phyloP scores from a whole-genome alignment of 2,888 invertebrate species.

The Ormyrus pomaceus region DNA sequence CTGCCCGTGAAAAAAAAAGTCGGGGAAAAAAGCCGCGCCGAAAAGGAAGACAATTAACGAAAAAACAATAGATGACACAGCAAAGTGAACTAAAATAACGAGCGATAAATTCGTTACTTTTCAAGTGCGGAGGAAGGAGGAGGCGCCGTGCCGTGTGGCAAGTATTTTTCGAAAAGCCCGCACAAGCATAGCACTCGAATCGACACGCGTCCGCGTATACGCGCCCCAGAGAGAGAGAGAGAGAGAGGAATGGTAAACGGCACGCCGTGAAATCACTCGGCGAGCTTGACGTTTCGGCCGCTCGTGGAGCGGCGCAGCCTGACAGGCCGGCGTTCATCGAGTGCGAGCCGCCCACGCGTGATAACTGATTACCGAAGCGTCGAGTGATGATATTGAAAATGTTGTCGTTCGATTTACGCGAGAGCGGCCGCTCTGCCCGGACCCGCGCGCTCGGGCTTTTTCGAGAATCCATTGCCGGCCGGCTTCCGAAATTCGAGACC shows the following conservation, averaged over 20 bases:
- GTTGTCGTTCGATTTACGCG: constrained; percentile 52
- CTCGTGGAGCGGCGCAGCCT: constrained; percentile 53
- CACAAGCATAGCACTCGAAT: neutral
- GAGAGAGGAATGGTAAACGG: constrained; percentile 11
- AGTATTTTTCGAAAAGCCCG: constrained; percentile 18
- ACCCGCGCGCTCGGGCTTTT: neutral
- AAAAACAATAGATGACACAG: neutral
- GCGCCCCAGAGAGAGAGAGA: too few species aligned
- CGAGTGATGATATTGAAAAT: constrained; percentile 65
- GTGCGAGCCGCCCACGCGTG: constrained; percentile 57
- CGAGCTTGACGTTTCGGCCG: constrained; percentile 61
- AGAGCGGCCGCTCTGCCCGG: neutral
- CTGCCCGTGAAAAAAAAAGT: too few species aligned
- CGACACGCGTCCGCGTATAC: neutral
- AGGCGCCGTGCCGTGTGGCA: constrained; percentile 4
- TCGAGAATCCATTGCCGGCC: too few species aligned
- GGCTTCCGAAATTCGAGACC: too few species aligned
- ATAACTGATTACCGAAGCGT: constrained; percentile 65
- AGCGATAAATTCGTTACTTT: constrained; percentile 51
- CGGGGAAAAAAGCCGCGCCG: neutral
- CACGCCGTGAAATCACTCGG: constrained; percentile 62
- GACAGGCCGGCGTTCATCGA: constrained; percentile 54
- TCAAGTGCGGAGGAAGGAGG: constrained; percentile 3
- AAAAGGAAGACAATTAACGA: constrained; percentile 21
- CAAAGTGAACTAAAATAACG: constrained; percentile 35